phyloP scores from a whole-genome alignment of 2,797 vertebrate species.

The Malacoraja senta region DNA sequence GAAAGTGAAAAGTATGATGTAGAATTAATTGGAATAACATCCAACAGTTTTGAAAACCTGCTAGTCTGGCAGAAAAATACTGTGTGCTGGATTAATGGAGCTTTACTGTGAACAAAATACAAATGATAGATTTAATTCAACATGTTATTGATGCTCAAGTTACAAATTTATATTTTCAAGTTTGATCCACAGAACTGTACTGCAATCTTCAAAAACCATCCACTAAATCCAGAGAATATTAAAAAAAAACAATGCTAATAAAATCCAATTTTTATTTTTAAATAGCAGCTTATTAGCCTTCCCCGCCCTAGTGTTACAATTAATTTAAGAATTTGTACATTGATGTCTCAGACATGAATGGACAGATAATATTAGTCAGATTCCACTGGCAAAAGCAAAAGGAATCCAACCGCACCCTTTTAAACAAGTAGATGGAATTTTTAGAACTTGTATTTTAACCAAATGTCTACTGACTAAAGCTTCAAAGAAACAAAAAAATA shows the following conservation, averaged over 20 bases:
- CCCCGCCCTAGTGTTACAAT: neutral
- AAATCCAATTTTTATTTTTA: too few relatives aligned
- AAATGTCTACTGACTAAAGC: too few relatives aligned
- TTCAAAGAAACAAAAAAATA: too few relatives aligned
- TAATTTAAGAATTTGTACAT: neutral
- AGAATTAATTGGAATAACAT: too few relatives aligned
- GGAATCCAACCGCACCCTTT: neutral
- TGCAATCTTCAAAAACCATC: neutral
- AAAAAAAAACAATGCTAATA: too few relatives aligned
- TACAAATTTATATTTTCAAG: neutral
- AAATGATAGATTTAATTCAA: neutral
- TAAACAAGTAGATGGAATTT: neutral
- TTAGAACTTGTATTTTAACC: neutral
- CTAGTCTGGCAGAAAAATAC: too few relatives aligned
- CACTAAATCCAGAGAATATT: neutral
- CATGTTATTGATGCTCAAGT: too few relatives aligned
- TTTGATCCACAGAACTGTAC: neutral
- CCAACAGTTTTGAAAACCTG: too few relatives aligned
- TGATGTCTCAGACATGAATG: neutral
- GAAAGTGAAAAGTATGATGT: too few relatives aligned
- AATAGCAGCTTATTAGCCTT: neutral
- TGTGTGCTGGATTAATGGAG: too few relatives aligned
- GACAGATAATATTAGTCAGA: neutral
- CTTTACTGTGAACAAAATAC: neutral
- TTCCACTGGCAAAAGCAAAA: neutral